phyloP scores from a whole-genome alignment of 2,113 vertebrate species.

The Synodontis membranacea region DNA sequence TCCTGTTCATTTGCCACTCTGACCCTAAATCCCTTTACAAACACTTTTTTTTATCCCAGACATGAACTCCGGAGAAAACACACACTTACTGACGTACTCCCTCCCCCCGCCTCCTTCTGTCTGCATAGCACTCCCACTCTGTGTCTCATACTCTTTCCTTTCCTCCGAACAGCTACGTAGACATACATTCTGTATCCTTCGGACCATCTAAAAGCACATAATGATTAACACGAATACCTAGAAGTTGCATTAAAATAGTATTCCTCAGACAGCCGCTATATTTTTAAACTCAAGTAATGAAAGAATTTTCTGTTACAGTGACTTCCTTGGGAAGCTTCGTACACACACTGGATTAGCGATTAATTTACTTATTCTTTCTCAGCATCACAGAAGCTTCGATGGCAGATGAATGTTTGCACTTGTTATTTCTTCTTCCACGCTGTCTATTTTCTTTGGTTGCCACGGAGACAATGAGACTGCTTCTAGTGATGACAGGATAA shows the following conservation, averaged over 20 bases:
- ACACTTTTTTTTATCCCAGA: slow-evolving; percentile 49
- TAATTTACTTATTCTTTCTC: neutral
- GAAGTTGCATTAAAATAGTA: neutral
- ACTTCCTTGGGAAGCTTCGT: neutral
- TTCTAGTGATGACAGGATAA: slow-evolving; percentile 46
- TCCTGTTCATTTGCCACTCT: slow-evolving; percentile 55
- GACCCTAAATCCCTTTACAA: slow-evolving; percentile 54
- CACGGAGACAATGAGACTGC: slow-evolving; percentile 16
- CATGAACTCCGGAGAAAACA: slow-evolving; percentile 43
- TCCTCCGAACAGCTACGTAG: neutral
- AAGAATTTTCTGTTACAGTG: neutral
- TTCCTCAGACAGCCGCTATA: neutral
- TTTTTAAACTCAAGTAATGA: neutral
- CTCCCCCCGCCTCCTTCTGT: slow-evolving; percentile 14
- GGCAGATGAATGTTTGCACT: neutral
- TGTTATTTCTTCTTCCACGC: neutral
- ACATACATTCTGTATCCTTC: neutral
- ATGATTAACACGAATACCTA: neutral
- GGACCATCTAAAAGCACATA: neutral
- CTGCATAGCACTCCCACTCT: slow-evolving; percentile 10
- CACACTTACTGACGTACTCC: slow-evolving; percentile 38
- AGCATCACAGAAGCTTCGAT: neutral
- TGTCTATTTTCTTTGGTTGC: slow-evolving; percentile 8
- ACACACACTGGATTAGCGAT: neutral
- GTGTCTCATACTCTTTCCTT: slow-evolving; percentile 2